These are phyloP conservation scores for Meteorus colon DNA, from an alignment of 2,888 invertebrate genomes.

Conservation along the genomic window DNA sequence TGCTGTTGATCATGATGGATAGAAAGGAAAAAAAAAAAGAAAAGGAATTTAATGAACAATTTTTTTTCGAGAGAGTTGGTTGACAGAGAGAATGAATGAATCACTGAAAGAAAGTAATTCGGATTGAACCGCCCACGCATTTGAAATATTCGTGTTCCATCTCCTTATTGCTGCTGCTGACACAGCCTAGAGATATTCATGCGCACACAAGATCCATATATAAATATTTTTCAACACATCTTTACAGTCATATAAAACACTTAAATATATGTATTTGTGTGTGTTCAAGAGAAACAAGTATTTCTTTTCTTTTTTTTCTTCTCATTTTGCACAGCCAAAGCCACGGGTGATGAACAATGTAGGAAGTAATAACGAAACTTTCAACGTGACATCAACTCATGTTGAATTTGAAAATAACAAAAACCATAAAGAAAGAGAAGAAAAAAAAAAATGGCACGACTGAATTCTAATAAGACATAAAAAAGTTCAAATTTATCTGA, in stretches of 20 bases:
- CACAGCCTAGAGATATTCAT: slow-evolving; percentile 19
- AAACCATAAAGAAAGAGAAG: not conserved
- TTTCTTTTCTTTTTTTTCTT: not conserved
- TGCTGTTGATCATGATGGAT: not conserved
- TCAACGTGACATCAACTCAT: slow-evolving; percentile 16
- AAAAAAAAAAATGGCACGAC: not conserved
- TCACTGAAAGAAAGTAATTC: slow-evolving; percentile 28
- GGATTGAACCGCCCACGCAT: slow-evolving; percentile 14
- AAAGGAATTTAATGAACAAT: not conserved
- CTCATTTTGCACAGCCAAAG: slow-evolving; percentile 5
- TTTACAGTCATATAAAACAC: not conserved
- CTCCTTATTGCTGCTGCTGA: slow-evolving; percentile 1
- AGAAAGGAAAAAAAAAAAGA: not conserved
- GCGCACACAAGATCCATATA: not conserved
- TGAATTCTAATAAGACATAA: not conserved
- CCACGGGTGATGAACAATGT: slow-evolving; percentile 29
- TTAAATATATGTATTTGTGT: not conserved
- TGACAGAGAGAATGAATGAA: slow-evolving; percentile 1
- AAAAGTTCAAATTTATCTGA: slow-evolving; percentile 10
- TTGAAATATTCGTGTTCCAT: slow-evolving; percentile 10
- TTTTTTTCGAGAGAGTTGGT: not conserved
- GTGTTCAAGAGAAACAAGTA: not conserved
- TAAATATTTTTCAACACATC: not conserved
- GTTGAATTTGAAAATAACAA: slow-evolving; percentile 2
- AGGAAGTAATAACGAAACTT: slow-evolving; percentile 34